A percentile compares a stretch with the other conserved stretches of the same genome.
Evolutionary conservation across 2,113 vertebrate species (phyloP).

Genomic region (Odocoileus virginianus): DNA sequence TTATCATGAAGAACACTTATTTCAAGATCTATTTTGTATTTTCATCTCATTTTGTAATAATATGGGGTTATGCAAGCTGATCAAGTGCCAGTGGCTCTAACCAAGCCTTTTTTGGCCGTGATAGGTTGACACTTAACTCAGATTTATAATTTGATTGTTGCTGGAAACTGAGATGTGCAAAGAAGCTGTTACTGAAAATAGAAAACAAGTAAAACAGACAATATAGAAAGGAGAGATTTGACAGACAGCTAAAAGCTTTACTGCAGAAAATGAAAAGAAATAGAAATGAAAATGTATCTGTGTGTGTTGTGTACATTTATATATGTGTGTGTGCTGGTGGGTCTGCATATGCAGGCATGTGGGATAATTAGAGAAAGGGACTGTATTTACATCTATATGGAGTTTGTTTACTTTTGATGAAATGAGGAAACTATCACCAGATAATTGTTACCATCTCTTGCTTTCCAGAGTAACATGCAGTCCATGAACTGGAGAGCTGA

Average conservation of each 20-base stretch:
- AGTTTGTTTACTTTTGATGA: not conserved
- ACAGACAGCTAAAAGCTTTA: not conserved
- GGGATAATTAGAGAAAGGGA: not conserved
- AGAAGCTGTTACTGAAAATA: not conserved
- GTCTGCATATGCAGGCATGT: no score
- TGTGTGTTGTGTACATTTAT: not conserved
- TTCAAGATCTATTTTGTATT: not conserved
- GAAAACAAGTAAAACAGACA: not conserved
- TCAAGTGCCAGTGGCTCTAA: not conserved
- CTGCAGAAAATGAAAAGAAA: not conserved
- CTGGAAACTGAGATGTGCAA: not conserved
- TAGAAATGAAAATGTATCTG: not conserved
- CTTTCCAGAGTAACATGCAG: not conserved
- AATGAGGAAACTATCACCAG: not conserved
- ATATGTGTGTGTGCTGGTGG: fast-evolving
- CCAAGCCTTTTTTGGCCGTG: not conserved
- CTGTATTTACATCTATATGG: not conserved
- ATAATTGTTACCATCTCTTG: not conserved
- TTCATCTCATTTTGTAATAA: not conserved
- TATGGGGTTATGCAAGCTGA: not conserved
- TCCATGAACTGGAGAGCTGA: not conserved
- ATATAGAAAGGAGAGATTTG: not conserved
- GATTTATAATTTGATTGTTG: not conserved
- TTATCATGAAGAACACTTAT: not conserved
- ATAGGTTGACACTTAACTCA: not conserved